Percentiles rank a stretch among this genome's conserved stretches.
phyloP scores from a whole-genome alignment of 2,797 vertebrate species.

The Malurus splendens region DNA sequence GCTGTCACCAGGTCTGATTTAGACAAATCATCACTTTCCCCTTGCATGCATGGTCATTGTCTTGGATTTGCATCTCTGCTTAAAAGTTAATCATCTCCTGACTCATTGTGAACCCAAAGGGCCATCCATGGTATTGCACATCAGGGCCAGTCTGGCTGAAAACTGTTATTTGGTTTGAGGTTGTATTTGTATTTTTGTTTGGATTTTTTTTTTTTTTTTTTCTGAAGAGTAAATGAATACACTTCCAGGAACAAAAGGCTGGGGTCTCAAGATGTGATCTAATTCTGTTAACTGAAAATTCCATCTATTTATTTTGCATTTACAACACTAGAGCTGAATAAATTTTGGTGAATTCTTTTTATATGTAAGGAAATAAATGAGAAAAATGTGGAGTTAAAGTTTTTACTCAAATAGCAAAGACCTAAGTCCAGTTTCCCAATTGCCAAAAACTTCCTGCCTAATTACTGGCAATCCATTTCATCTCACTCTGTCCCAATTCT shows the following conservation, averaged over 20 bases:
- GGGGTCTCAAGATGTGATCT: background rate
- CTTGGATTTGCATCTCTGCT: background rate
- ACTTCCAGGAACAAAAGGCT: rapidly evolving
- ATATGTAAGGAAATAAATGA: background rate
- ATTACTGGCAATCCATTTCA: background rate
- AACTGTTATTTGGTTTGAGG: rapidly evolving
- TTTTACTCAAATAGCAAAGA: background rate
- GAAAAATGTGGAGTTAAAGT: background rate
- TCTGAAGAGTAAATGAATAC: background rate
- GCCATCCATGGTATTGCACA: background rate
- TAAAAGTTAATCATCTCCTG: background rate
- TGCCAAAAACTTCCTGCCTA: background rate
- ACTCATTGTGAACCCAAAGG: background rate
- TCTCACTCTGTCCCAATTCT: background rate
- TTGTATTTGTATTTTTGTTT: background rate
- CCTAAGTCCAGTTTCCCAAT: background rate
- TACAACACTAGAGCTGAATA: background rate
- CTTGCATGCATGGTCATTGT: background rate
- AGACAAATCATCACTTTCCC: constrained; percentile 8
- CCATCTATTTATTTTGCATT: background rate
- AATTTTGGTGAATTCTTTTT: background rate
- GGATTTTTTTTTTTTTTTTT: background rate
- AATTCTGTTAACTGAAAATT: background rate
- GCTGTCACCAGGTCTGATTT: constrained; percentile 17
- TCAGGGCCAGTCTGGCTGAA: background rate